Evolutionary conservation across 2,797 vertebrate genomes (phyloP).

Genomic region (Hypotaenidia philippensis): DNA sequence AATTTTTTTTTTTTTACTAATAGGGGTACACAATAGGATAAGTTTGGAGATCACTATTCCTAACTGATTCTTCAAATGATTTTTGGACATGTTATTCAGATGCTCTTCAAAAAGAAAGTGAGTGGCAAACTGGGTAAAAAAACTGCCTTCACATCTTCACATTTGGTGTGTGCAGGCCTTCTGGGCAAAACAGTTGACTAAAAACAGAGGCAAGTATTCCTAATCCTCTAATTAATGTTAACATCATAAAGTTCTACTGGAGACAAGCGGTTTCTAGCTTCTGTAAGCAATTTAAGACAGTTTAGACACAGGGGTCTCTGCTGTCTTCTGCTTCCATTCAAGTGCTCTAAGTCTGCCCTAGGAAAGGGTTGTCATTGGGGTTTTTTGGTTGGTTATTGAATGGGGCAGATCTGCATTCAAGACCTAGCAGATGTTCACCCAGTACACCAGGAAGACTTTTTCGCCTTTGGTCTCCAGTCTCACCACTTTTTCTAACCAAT

Average conservation of each 20-base stretch:
- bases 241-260: neutral
- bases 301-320: neutral
- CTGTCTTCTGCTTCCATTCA: neutral
- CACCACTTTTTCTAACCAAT: neutral
- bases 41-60: neutral
- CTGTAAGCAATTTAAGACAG: neutral
- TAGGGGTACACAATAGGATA: neutral
- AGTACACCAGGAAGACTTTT: neutral
- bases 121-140: neutral
- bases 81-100: neutral
- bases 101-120: neutral
- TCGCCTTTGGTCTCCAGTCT: neutral
- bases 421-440: too few relatives aligned
- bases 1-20: neutral
- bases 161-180: neutral
- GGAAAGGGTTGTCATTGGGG: neutral
- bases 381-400: neutral
- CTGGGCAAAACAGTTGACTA: neutral
- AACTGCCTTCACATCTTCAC: neutral
- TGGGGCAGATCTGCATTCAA: neutral
- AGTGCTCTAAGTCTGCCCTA: neutral
- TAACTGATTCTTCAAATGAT: neutral
- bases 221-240: neutral
- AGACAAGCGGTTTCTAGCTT: neutral
- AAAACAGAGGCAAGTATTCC: neutral